Base-by-base conservation (phyloP, 2,888 invertebrate genomes). In the Operophtera brumata region DNA sequence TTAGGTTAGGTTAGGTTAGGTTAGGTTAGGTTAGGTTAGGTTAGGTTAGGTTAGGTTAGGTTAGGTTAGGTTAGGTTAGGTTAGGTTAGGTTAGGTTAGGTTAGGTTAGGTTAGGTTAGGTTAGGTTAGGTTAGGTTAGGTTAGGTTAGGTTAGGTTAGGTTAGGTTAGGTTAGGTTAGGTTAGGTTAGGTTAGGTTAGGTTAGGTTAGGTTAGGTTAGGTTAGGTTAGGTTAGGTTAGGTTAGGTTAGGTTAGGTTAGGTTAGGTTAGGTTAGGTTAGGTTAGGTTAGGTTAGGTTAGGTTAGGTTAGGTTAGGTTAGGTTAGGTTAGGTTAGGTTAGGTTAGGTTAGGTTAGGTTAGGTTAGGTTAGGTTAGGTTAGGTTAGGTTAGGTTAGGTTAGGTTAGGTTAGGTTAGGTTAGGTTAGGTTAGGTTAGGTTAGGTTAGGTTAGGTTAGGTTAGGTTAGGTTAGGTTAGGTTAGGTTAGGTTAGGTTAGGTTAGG, bases 111-210 rank as follows among this genome's bases (percentile, higher is more conserved):
- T 62, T 61, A 60, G 63, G 63, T 61, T 59, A 61, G 63, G 63
- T 61, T 60, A 60, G 61, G 64, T 61, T 61, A 61, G 64, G 61
- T 61, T 59, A 61, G 64, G 61, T 59, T 59, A 61, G 64, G 61
- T 61, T 58, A 61, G 64, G 64, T 61, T 61, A 64, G 64, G 64
- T 59, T 58, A 61, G 64, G 64, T 61, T 59, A 61, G 61, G 64
- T 60, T 59, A 58, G 59, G 58, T 57, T 58, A 61, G 57, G 56
- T 56, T 49, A 40, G 47, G 42, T 50, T 40, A 41, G 53, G 53
- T 44, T 47, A 47, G 54, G 47, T 20, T 20, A 20, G 20, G 20
- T 20, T 20, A 20, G 20, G 20, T 20, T 20, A 20, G 20, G 20
- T 20, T 20, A 20, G 20, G 20, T 20, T 20, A 20, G 20, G 20